Evolutionary conservation across 2,113 vertebrate genomes (phyloP).

Genomic region (Epinephelus cyanopodus): DNA sequence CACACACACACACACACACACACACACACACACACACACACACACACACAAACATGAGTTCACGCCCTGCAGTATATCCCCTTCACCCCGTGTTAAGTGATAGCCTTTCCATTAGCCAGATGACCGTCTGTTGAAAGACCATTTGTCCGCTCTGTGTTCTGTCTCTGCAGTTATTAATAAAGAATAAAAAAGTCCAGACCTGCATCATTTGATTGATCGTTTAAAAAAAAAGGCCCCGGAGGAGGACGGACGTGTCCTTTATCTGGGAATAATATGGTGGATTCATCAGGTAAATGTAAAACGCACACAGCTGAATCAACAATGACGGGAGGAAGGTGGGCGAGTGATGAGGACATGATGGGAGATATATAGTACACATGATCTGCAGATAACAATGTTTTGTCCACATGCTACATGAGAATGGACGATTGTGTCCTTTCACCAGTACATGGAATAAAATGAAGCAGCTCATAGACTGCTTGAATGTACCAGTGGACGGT

Average conservation of each 20-base stretch:
- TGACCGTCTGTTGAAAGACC: neutral
- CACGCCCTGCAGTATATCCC: neutral
- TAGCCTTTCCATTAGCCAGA: neutral
- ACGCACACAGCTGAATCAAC: slow-evolving; percentile 41
- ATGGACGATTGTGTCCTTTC: neutral
- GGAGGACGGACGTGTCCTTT: neutral
- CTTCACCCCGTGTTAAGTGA: neutral
- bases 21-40: too few species aligned
- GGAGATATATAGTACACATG: neutral
- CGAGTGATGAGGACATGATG: slow-evolving; percentile 7
- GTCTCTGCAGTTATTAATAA: neutral
- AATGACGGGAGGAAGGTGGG: neutral
- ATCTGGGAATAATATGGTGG: neutral
- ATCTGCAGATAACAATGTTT: neutral
- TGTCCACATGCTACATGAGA: neutral
- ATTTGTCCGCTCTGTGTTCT: neutral
- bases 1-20: neutral
- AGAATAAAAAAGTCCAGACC: neutral
- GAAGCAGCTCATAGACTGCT: neutral
- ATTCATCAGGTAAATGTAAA: slow-evolving; percentile 25
- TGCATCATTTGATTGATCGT: neutral
- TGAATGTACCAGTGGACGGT: neutral
- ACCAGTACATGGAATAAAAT: neutral
- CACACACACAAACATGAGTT: neutral
- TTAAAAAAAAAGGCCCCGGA: slow-evolving; percentile 12